Percentiles rank a stretch among this genome's conserved stretches.
These are phyloP conservation scores for Cavia porcellus DNA, from an alignment of 2,113 vertebrate genomes.

Conservation along the genomic window DNA sequence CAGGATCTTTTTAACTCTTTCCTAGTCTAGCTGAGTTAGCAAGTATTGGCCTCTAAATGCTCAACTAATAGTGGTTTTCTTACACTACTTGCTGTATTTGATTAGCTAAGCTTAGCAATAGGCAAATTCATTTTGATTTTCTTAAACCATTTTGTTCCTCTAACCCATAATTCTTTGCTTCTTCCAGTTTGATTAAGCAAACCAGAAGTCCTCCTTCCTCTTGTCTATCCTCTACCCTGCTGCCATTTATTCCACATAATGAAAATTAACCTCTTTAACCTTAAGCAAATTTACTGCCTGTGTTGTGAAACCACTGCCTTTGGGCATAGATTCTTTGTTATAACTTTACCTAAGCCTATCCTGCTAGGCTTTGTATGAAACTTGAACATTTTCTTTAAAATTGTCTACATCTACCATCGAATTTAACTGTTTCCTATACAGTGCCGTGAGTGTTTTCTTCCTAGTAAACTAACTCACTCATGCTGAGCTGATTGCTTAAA, in stretches of 20 bases:
- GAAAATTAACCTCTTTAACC: slow-evolving; percentile 9
- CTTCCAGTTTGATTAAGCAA: background rate
- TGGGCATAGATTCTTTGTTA: slow-evolving; percentile 10
- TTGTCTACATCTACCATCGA: background rate
- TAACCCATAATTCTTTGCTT: background rate
- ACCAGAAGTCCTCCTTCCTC: background rate
- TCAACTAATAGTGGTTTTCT: slow-evolving; percentile 5
- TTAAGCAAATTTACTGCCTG: slow-evolving; percentile 22
- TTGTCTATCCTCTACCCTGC: background rate
- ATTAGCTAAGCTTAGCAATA: background rate
- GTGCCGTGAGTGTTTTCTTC: background rate
- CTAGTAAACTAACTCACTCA: slow-evolving; percentile 23
- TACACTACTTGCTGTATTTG: background rate
- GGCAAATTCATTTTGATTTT: slow-evolving; percentile 43
- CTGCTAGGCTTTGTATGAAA: slow-evolving; percentile 13
- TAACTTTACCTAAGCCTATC: background rate
- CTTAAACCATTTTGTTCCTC: slow-evolving; percentile 13
- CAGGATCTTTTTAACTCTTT: slow-evolving; percentile 23
- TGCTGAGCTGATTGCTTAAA: slow-evolving; percentile 2
- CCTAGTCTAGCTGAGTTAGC: background rate
- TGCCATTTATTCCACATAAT: background rate
- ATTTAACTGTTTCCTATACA: background rate
- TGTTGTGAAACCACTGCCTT: background rate
- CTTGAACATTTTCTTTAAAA: slow-evolving; percentile 26
- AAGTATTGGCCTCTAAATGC: background rate